phyloP scores from a whole-genome alignment of 1,140 invertebrate genomes.

The Hetaerina americana region DNA sequence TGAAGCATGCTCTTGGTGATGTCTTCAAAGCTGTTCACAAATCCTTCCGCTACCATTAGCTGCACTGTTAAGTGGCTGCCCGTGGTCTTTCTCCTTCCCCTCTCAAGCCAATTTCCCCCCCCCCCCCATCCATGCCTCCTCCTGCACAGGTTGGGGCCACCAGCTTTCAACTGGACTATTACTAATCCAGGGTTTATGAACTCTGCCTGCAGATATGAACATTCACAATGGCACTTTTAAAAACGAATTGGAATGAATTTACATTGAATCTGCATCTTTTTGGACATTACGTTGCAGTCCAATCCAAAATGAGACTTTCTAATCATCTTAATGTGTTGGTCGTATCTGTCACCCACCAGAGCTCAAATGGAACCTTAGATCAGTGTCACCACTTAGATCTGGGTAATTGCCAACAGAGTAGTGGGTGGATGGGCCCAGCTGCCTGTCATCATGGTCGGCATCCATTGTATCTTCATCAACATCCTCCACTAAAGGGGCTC shows the following conservation, averaged over 20 bases:
- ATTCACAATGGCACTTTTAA: background rate
- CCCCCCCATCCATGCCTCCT: too few species aligned
- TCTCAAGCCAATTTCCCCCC: too few species aligned
- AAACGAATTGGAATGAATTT: background rate
- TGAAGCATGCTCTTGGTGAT: too few species aligned
- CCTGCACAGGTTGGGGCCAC: too few species aligned
- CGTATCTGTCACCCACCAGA: constrained; percentile 22
- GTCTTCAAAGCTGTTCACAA: too few species aligned
- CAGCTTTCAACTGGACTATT: too few species aligned
- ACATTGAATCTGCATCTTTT: background rate
- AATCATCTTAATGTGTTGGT: background rate
- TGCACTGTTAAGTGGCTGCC: too few species aligned
- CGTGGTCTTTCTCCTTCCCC: too few species aligned
- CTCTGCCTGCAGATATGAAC: background rate
- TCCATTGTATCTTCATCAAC: background rate
- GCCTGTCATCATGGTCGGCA: constrained; percentile 2
- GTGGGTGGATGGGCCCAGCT: background rate
- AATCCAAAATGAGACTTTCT: background rate
- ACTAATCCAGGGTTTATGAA: background rate
- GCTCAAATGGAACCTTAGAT: constrained; percentile 27
- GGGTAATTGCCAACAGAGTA: constrained; percentile 21
- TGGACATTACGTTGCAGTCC: background rate
- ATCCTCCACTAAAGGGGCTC: background rate
- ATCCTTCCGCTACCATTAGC: too few species aligned
- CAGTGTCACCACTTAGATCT: constrained; percentile 25